Evolutionary conservation across 2,113 vertebrate genomes (phyloP).

Genomic region (Charadrius vociferus): DNA sequence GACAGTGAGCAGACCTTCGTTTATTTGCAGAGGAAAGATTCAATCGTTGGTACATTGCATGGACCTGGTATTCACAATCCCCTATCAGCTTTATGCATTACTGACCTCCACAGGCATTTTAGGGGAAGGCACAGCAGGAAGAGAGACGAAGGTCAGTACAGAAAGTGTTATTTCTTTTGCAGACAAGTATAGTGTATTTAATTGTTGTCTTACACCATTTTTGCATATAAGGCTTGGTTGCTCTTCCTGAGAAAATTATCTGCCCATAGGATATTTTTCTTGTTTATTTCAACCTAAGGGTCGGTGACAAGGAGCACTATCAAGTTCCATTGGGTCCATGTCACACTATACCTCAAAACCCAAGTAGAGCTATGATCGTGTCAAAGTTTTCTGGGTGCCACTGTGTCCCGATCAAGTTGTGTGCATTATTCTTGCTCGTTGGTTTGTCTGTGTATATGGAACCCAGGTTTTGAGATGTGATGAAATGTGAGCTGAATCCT

Average conservation of each 20-base stretch:
- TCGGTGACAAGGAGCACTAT: neutral
- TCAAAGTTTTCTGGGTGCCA: neutral
- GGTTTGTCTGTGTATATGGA: neutral
- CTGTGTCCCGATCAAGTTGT: neutral
- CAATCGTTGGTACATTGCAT: neutral
- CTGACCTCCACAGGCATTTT: constrained; percentile 68
- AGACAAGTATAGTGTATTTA: neutral
- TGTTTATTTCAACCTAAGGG: neutral
- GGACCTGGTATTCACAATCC: neutral
- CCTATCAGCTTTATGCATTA: constrained; percentile 57
- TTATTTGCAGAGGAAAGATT: neutral
- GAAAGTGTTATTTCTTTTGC: neutral
- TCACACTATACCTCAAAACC: neutral
- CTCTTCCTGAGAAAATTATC: neutral
- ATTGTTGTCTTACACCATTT: neutral
- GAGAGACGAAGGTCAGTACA: neutral
- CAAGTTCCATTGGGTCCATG: neutral
- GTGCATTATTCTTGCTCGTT: neutral
- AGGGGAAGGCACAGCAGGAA: constrained; percentile 55
- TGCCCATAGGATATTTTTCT: neutral
- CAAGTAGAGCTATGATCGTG: neutral
- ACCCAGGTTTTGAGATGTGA: neutral
- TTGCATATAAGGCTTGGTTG: neutral
- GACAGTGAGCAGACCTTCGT: neutral
- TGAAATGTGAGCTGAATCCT: neutral